phyloP scores from a whole-genome alignment of 2,113 vertebrate genomes.

The Scytalopus superciliaris region DNA sequence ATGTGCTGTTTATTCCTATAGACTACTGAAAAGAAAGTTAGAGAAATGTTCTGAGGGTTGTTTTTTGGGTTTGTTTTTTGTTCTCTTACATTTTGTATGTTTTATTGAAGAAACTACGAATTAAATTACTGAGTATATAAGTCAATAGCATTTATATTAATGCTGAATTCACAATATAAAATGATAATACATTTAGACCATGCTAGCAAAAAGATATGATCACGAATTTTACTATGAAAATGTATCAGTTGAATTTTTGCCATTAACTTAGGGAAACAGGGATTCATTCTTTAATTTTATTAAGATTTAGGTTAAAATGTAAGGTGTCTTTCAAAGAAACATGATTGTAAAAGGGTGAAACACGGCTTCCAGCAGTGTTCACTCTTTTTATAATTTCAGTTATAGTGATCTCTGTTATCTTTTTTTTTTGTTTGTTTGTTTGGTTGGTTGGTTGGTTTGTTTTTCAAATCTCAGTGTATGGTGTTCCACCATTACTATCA shows the following conservation, averaged over 20 bases:
- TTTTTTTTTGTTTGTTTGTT: no score
- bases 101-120: neutral
- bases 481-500: neutral
- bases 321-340: neutral
- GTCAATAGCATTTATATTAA: neutral
- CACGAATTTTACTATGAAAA: neutral
- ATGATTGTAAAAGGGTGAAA: fast-evolving
- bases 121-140: neutral
- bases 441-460: no score
- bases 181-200: neutral
- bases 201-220: neutral
- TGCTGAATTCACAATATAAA: neutral
- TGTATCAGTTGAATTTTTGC: neutral
- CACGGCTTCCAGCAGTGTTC: neutral
- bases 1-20: neutral
- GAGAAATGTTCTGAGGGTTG: neutral
- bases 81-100: neutral
- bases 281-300: neutral
- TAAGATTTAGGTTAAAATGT: neutral
- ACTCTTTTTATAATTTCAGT: neutral
- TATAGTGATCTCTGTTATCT: no score
- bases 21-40: neutral
- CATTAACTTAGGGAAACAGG: neutral
- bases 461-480: neutral
- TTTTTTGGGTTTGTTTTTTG: no score